Conservation (phyloP, 2,888 invertebrate genomes). For the Cosmopolites sordidus region DNA sequence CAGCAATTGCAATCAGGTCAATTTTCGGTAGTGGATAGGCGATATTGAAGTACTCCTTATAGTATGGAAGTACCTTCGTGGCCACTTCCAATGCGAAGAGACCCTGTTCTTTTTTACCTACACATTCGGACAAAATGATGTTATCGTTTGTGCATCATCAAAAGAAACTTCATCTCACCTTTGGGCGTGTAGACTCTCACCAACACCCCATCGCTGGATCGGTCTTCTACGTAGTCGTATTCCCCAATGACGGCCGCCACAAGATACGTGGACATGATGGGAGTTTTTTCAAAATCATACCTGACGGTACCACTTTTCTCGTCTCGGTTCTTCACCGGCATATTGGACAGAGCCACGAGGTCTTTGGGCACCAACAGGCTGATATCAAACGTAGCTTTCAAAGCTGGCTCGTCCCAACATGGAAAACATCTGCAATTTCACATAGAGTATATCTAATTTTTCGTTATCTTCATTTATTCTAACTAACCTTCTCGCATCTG, state of each 20-base stretch:
- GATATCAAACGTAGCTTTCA: conserved; percentile 93
- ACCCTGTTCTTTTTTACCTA: conserved; percentile 82
- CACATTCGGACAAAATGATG: not conserved
- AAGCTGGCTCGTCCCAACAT: conserved; percentile 97
- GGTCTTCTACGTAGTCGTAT: conserved; percentile 87
- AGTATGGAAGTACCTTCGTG: conserved; percentile 87
- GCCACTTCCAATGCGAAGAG: conserved; percentile 88
- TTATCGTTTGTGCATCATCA: too few species aligned
- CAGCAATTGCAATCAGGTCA: conserved; percentile 93
- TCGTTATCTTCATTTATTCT: not conserved
- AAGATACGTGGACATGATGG: conserved; percentile 93
- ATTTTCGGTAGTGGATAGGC: conserved; percentile 94
- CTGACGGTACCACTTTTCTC: conserved; percentile 30
- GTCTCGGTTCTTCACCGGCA: conserved; percentile 58
- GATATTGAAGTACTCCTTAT: conserved; percentile 91
- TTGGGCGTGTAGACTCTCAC: conserved; percentile 83
- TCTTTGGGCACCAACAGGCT: conserved; percentile 71
- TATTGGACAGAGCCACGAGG: conserved; percentile 88
- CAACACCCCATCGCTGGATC: conserved; percentile 74
- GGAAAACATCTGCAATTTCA: conserved; percentile 76
- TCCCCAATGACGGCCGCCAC: conserved; percentile 93
- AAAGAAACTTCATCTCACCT: conserved; percentile 48
- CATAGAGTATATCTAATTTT: not conserved
- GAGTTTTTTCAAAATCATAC: conserved; percentile 73
- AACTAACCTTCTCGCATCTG: conserved; percentile 70